Evolutionary conservation across 23 tunicate genomes (phyloP).

Genomic region (Styela plicata): DNA sequence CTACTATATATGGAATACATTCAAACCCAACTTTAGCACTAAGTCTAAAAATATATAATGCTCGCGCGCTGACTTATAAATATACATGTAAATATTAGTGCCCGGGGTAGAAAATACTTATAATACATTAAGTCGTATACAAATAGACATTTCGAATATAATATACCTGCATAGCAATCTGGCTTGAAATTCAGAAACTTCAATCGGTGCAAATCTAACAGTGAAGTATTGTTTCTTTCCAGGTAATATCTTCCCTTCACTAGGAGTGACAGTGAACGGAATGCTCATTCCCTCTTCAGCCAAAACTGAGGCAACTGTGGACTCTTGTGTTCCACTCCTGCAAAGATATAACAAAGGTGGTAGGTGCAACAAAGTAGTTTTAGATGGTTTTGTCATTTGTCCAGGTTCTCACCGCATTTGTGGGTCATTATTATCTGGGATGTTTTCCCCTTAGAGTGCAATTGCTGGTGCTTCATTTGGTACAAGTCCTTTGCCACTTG

Average conservation of each 20-base stretch:
- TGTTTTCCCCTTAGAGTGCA: background rate
- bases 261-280: slow-evolving; percentile 66
- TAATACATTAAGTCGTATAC: too few species aligned
- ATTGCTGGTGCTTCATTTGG: too few species aligned
- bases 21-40: too few species aligned
- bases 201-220: slow-evolving; percentile 66
- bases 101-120: too few species aligned
- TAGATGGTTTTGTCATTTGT: too few species aligned
- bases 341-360: background rate
- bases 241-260: slow-evolving; percentile 53
- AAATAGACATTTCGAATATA: too few species aligned
- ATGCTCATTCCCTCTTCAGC: slow-evolving; percentile 35
- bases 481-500: too few species aligned
- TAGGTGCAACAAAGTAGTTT: too few species aligned
- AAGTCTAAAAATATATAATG: too few species aligned
- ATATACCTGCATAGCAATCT: slow-evolving; percentile 68
- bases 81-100: too few species aligned
- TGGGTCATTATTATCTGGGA: background rate
- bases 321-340: slow-evolving; percentile 50
- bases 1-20: too few species aligned
- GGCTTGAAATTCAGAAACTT: slow-evolving; percentile 75
- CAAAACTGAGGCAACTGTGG: slow-evolving; percentile 47
- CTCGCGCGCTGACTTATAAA: too few species aligned
- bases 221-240: slow-evolving; percentile 45
- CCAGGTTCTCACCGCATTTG: background rate